phyloP scores from a whole-genome alignment of 37 sponge, comb jelly and placozoan genomes.

The Aplysina aerophoba region DNA sequence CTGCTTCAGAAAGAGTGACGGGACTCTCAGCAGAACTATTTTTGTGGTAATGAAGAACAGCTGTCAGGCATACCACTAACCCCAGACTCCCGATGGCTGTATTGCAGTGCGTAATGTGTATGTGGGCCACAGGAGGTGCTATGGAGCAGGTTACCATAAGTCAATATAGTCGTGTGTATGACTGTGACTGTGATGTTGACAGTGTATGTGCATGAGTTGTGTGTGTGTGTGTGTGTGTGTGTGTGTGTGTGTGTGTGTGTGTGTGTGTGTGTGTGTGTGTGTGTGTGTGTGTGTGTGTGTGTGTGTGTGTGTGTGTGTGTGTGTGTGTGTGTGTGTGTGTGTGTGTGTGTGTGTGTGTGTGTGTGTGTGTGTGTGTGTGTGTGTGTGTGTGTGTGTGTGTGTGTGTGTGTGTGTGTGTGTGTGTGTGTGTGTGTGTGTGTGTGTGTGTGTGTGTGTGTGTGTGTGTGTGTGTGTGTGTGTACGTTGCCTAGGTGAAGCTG shows the following conservation, averaged over 20 bases:
- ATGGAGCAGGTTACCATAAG: too few species aligned
- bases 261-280: slow-evolving; percentile 1
- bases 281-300: background rate
- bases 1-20: too few species aligned
- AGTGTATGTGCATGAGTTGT: too few species aligned
- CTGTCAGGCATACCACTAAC: too few species aligned
- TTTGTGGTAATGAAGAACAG: too few species aligned
- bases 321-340: background rate
- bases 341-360: background rate
- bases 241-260: background rate
- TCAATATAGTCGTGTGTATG: too few species aligned
- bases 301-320: slow-evolving; percentile 12
- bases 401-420: background rate
- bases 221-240: slow-evolving; percentile 18
- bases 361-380: background rate
- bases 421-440: background rate
- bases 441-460: slow-evolving; percentile 1
- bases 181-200: too few species aligned
- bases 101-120: too few species aligned
- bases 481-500: slow-evolving; percentile 56
- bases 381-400: background rate
- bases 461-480: background rate
- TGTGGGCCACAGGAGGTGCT: too few species aligned
- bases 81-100: too few species aligned
- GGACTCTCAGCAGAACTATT: too few species aligned